Conservation (phyloP, 2,797 vertebrate genomes). For the Myotis myotis region DNA sequence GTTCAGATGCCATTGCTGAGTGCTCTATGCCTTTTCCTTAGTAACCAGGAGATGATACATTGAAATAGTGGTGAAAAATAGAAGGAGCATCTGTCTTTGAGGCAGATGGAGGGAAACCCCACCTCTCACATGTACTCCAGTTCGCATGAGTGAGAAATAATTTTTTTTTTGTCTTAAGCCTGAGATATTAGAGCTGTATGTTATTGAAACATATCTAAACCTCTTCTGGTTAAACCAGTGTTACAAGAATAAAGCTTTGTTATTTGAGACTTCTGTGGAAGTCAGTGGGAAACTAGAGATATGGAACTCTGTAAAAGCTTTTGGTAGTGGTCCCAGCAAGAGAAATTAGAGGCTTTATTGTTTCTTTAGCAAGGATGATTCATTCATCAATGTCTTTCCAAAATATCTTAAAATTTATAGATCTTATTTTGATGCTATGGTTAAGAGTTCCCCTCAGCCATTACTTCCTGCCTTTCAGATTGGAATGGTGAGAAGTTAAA, state of each 20-base stretch:
- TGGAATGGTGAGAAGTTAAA: not conserved
- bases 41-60: not conserved
- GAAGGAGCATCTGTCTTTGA: not conserved
- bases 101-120: not conserved
- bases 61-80: not conserved
- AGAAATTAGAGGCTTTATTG: not conserved
- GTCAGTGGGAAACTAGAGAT: not conserved
- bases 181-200: not conserved
- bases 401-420: conserved; percentile 18
- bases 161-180: not conserved
- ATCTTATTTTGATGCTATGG: not conserved
- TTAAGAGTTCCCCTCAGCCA: not conserved
- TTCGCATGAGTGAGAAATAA: not conserved
- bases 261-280: not conserved
- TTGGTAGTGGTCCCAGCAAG: not conserved
- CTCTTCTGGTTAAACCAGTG: not conserved
- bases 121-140: not conserved
- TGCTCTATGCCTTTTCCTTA: not conserved
- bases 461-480: not conserved
- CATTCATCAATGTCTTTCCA: not conserved
- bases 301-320: not conserved
- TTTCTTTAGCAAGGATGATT: conserved; percentile 15
- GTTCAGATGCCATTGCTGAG: not conserved
- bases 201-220: not conserved
- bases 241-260: not conserved